phyloP scores from a whole-genome alignment of 2,113 vertebrate species.

The Protomyctophum bolini region DNA sequence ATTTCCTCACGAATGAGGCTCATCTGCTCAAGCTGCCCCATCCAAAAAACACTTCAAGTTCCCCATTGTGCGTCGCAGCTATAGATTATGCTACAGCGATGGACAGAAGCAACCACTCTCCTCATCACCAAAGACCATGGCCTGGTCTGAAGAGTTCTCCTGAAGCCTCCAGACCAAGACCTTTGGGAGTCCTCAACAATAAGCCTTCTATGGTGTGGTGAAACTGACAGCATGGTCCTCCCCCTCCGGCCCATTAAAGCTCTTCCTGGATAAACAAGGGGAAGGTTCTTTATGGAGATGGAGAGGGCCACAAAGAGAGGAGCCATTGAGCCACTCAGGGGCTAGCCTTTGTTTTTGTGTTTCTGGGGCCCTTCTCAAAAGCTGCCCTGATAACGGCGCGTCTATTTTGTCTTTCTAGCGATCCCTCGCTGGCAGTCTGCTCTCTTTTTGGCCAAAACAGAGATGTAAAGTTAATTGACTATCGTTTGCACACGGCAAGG shows the following conservation, averaged over 20 bases:
- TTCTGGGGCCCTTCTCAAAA: slow-evolving; percentile 67
- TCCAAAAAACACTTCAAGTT: slow-evolving; percentile 13
- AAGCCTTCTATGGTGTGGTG: slow-evolving; percentile 59
- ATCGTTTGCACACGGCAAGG: slow-evolving; percentile 42
- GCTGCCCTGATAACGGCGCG: slow-evolving; percentile 57
- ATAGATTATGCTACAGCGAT: slow-evolving; percentile 1
- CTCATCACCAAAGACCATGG: slow-evolving; percentile 49
- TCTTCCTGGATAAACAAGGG: slow-evolving; percentile 77
- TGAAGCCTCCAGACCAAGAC: slow-evolving; percentile 53
- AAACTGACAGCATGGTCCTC: slow-evolving; percentile 73
- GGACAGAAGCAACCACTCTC: slow-evolving; percentile 33
- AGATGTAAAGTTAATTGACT: slow-evolving; percentile 59
- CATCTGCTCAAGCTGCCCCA: slow-evolving; percentile 1
- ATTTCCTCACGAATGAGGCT: slow-evolving; percentile 13
- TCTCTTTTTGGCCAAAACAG: slow-evolving; percentile 54
- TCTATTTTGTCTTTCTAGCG: slow-evolving; percentile 61
- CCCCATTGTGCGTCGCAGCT: slow-evolving; percentile 6
- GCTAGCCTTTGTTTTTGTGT: slow-evolving; percentile 74
- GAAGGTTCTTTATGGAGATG: slow-evolving; percentile 75
- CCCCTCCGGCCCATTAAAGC: slow-evolving; percentile 64
- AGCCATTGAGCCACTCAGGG: slow-evolving; percentile 68
- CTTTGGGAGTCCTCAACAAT: slow-evolving; percentile 64
- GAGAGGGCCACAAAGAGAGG: slow-evolving; percentile 75
- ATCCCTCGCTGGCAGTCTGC: slow-evolving; percentile 47
- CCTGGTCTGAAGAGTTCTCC: slow-evolving; percentile 46